Evolutionary conservation across 2,113 vertebrate genomes (phyloP).

Genomic region (Hucho hucho): DNA sequence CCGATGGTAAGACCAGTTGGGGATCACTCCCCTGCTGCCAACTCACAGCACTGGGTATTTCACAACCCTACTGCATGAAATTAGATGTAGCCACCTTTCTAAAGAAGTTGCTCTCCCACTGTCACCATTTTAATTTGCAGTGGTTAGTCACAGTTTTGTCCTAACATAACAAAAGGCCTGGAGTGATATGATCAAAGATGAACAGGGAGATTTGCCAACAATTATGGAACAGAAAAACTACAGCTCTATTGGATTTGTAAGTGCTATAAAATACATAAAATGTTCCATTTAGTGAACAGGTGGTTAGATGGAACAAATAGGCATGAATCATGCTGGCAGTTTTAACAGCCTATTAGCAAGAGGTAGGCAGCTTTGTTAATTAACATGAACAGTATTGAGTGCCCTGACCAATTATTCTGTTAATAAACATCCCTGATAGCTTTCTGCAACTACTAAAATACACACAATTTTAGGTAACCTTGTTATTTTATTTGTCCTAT

Average conservation of each 20-base stretch:
- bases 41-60: slow-evolving; percentile 46
- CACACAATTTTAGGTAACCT: slow-evolving; percentile 34
- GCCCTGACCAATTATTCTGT: slow-evolving; percentile 34
- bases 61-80: slow-evolving; percentile 49
- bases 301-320: slow-evolving; percentile 24
- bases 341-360: slow-evolving; percentile 31
- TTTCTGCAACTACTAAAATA: slow-evolving; percentile 11
- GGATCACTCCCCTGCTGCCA: slow-evolving; percentile 50
- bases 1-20: slow-evolving; percentile 50
- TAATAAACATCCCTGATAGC: background rate
- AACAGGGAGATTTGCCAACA: no score
- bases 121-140: slow-evolving; percentile 28
- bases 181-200: background rate
- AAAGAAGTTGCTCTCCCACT: slow-evolving; percentile 21
- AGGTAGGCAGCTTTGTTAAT: slow-evolving; percentile 25
- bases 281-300: slow-evolving; percentile 46
- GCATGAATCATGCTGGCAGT: slow-evolving; percentile 38
- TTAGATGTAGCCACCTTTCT: slow-evolving; percentile 54
- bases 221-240: no score
- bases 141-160: background rate
- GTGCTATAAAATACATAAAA: slow-evolving; percentile 38
- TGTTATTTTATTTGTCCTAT: slow-evolving; percentile 34
- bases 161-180: slow-evolving; percentile 20
- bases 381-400: slow-evolving; percentile 35
- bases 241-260: background rate